A percentile compares a stretch with the other conserved stretches of the same genome.
Evolutionary conservation across 2,113 vertebrate genomes (phyloP).

Genomic region (Phalacrocorax carbo): DNA sequence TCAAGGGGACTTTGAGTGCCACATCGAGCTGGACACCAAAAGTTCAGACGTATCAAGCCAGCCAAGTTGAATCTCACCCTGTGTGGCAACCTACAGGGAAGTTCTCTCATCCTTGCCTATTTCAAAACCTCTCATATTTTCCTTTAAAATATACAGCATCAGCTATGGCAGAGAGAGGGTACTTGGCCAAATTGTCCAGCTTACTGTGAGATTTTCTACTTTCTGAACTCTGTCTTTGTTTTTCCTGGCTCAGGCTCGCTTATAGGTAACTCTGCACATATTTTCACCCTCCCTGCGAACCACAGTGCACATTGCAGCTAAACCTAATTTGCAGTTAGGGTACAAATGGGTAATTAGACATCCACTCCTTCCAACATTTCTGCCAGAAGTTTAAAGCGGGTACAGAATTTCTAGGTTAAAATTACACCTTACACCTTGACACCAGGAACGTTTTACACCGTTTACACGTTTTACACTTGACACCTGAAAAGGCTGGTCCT

Average conservation of each 20-base stretch:
- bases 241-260: conserved; percentile 11
- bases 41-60: not conserved
- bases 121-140: not conserved
- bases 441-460: no score
- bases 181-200: not conserved
- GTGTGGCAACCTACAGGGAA: not conserved
- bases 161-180: not conserved
- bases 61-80: not conserved
- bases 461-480: no score
- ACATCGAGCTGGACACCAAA: not conserved
- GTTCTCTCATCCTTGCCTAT: not conserved
- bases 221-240: conserved; percentile 11
- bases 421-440: conserved; percentile 48
- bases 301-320: conserved; percentile 15
- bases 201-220: conserved; percentile 4
- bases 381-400: conserved; percentile 19
- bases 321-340: conserved; percentile 36
- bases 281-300: conserved; percentile 30
- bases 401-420: conserved; percentile 51
- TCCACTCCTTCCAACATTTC: not conserved
- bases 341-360: conserved; percentile 26
- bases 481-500: conserved; percentile 3
- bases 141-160: not conserved
- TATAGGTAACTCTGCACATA: conserved; percentile 31
- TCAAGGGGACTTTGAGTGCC: not conserved